Percentiles rank a stretch among this genome's conserved stretches.
These are phyloP conservation scores for Oxygymnocypris stewartii DNA, from an alignment of 2,113 vertebrate species.

Conservation along the genomic window DNA sequence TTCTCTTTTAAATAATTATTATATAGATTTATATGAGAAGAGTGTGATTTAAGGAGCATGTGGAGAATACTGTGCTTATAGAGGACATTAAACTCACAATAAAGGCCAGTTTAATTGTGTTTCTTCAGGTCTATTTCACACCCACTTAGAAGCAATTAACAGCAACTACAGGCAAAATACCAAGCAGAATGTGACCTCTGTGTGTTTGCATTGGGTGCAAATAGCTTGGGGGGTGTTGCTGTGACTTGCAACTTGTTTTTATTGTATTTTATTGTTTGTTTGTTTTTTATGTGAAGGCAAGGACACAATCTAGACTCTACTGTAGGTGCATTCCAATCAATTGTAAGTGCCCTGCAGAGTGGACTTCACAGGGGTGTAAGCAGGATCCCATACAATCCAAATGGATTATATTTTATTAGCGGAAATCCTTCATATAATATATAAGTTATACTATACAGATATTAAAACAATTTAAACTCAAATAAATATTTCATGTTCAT, in stretches of 20 bases:
- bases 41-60: neutral
- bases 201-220: conserved; percentile 28
- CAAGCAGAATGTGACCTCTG: conserved; percentile 37
- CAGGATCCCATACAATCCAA: neutral
- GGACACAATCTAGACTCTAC: neutral
- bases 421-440: too few relatives aligned
- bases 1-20: conserved; percentile 28
- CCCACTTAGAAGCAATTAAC: conserved; percentile 42
- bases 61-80: neutral
- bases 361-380: neutral
- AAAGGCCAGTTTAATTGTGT: conserved; percentile 14
- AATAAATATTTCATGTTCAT: too few relatives aligned
- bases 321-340: neutral
- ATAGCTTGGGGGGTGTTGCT: conserved; percentile 39
- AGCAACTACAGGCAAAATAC: conserved; percentile 9
- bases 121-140: conserved; percentile 32
- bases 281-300: neutral
- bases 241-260: neutral
- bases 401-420: neutral
- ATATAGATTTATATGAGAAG: neutral
- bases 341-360: neutral
- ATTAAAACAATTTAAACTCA: too few relatives aligned
- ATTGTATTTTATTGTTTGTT: neutral
- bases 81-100: neutral
- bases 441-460: too few relatives aligned